phyloP scores from a whole-genome alignment of 2,888 invertebrate genomes.

The Boloria euphrosyne region DNA sequence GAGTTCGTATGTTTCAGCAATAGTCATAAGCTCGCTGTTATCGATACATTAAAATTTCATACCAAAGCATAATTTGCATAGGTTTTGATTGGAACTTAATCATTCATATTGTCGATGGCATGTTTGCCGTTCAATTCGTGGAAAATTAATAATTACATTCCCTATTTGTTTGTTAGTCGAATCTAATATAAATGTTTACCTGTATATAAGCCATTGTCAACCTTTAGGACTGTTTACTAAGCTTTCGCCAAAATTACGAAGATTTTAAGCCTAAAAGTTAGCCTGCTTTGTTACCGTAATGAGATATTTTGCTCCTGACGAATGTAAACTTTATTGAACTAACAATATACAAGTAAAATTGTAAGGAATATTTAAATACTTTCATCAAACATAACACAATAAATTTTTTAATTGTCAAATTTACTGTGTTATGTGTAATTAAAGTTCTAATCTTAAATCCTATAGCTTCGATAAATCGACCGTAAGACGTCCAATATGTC shows the following conservation, averaged over 20 bases:
- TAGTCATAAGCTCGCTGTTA: constrained; percentile 53
- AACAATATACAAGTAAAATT: constrained; percentile 2
- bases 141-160: constrained; percentile 1
- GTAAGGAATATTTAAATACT: not conserved
- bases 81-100: constrained; percentile 19
- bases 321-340: constrained; percentile 16
- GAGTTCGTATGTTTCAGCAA: constrained; percentile 53
- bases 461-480: constrained; percentile 14
- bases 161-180: not conserved
- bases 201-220: constrained; percentile 22
- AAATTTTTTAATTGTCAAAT: not conserved
- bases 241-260: constrained; percentile 23
- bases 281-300: constrained; percentile 29
- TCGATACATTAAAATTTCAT: constrained; percentile 40
- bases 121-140: constrained; percentile 9
- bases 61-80: constrained; percentile 14
- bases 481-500: constrained; percentile 29
- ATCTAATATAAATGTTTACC: constrained; percentile 17
- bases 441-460: too few species aligned
- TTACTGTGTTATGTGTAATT: not conserved
- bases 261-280: constrained; percentile 30
- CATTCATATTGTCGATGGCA: constrained; percentile 8
- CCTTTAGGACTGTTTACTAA: constrained; percentile 23
- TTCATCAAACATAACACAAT: too few species aligned
- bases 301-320: constrained; percentile 23